Percentiles rank a stretch among this genome's conserved stretches.
phyloP scores from a whole-genome alignment of 2,113 vertebrate species.

The Bos indicus region DNA sequence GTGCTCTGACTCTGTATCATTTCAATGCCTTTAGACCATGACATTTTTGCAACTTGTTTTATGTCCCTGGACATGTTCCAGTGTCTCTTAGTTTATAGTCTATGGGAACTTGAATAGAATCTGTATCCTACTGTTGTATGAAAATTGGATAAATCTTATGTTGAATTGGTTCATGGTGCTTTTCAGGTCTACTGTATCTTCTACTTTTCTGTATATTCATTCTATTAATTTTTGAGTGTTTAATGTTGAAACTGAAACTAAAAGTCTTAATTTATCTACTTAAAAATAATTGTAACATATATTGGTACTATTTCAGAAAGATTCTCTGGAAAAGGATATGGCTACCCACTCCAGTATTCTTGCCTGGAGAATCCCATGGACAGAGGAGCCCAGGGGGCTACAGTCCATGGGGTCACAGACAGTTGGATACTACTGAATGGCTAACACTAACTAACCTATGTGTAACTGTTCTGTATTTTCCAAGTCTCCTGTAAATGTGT shows the following conservation, averaged over 20 bases:
- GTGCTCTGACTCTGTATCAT: background rate
- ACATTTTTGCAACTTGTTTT: background rate
- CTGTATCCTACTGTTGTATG: background rate
- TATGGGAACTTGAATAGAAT: background rate
- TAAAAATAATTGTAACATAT: background rate
- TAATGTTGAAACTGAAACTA: background rate
- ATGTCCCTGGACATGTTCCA: background rate
- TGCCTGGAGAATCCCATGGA: background rate
- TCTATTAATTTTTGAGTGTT: background rate
- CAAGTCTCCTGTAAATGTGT: background rate
- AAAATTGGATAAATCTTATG: background rate
- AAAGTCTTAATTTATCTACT: background rate
- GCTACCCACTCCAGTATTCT: background rate
- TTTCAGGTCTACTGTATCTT: background rate
- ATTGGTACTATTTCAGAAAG: background rate
- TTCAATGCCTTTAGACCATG: background rate
- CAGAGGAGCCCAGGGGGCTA: background rate
- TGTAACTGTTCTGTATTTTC: background rate
- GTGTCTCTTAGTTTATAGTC: background rate
- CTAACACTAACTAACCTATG: background rate
- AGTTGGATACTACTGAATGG: background rate
- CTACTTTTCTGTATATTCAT: background rate
- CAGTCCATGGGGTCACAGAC: background rate
- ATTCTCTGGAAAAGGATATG: background rate
- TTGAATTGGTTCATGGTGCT: background rate